Evolutionary conservation across 2,113 vertebrate genomes (phyloP), one percentile per base, ranked within the genome.

Genomic region (Rhinopithecus roxellana): DNA sequence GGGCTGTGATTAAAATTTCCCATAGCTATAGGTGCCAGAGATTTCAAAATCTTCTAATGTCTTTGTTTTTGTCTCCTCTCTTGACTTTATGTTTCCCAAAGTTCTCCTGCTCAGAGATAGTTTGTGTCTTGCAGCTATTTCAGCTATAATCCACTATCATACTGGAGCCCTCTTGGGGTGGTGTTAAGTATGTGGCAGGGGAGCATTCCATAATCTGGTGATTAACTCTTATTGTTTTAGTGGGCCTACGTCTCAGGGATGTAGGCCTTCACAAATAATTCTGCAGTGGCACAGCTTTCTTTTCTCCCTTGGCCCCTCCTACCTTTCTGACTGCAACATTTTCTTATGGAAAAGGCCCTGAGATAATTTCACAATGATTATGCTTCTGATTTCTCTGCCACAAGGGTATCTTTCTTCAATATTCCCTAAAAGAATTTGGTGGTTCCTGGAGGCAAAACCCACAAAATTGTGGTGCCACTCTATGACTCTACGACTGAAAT

Each of bases 31-130:
- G n/a, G 48, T 92, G 11, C n/a, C 48, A 92, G 61, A 84, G 17
- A 64, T 30, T 80, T 94, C 72, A 77, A 80, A 96, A 89, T 95
- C 18, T 30, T 89, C 48, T 81, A 82, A 13, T 57, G 43, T 79
- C 18, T 57, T 84, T 90, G 35, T 64, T 61, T 70, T 84, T 40
- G n/a, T 80, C 45, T 80, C 27, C 22, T 30, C 27, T 80, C 40
- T 90, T 70, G 35, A 72, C 11, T 83, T 77, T 20, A 52, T 84
- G 20, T 22, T 79, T 93, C 30, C 27, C 16, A 83, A 92, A 78
- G 50, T 64, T 67, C 4, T 90, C 69, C 74, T 75, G 6, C 22
- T 91, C 82, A 85, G 43, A 81, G 18, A 89, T 11, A 81, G 30
- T 70, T 48, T 84, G 8, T n/a, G 50, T 86, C 45, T 72, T 85